Evolutionary conservation across 2,888 invertebrate species (phyloP), one percentile per base, ranked within the genome.

Genomic region (Gymnoscelis rufifasciata): DNA sequence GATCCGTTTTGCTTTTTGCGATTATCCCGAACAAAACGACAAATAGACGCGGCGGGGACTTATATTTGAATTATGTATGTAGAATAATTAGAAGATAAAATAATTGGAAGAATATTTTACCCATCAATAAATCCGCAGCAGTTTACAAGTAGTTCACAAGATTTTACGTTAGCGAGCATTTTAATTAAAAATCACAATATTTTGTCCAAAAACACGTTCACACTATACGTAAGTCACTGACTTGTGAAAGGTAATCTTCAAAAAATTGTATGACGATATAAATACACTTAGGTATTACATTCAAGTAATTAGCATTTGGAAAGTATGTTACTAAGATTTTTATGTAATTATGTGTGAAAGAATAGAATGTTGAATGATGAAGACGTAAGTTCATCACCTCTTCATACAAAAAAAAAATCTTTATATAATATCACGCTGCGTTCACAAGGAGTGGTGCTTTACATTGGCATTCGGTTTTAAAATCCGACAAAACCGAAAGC

Each of bases 271-370:
- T 14, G 38, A 39, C 40, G 30, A 52, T 38, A 47, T 44, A 46
- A 51, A 54, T 51, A 47, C 41, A 40, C 40, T 44, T 43, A 42
- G 30, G 28, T 10, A 13, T 7, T 27, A 51, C 57, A 40, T 56
- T 56, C 56, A 51, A 49, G 30, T 52, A 27, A 58, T 53, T 54
- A 49, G 3, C 48, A 55, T 52, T 55, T 46, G 54, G 56, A 61
- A 61, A 61, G 61, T 58, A 56, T 56, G 48, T 51, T 44, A 35
- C 33, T 38, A 41, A n/a, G 13, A n/a, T 28, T 35, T 38, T 47
- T 49, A 47, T 50, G 38, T 52, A 53, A 51, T 45, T 43, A 37
- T 44, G 43, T 28, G 31, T 19, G 5, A 19, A 27, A 28, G 30
- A 47, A 46, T 43, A 31, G 26, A 30, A 24, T 19, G 19, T 2